phyloP scores from a whole-genome alignment of 1,140 invertebrate species.

The Drosophila micromelanica region DNA sequence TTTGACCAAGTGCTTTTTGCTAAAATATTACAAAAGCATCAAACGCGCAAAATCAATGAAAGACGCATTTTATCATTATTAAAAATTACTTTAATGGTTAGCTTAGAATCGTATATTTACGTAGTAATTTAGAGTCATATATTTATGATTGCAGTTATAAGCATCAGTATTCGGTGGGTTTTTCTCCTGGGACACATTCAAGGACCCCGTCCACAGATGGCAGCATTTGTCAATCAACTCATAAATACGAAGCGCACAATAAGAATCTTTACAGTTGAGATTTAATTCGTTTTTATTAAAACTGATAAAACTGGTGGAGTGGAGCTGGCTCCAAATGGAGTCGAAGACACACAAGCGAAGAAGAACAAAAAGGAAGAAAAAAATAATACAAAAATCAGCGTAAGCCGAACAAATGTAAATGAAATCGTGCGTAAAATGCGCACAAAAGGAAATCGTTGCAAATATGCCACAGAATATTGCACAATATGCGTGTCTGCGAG shows the following conservation, averaged over 20 bases:
- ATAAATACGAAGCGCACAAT: constrained; percentile 33
- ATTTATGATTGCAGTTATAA: no score
- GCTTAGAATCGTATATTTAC: no score
- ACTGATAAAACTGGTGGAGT: constrained; percentile 42
- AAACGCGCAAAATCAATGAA: no score
- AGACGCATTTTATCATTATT: no score
- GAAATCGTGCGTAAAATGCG: constrained; percentile 79
- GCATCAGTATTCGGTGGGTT: no score
- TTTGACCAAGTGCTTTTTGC: no score
- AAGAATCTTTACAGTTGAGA: constrained; percentile 35
- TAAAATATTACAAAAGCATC: no score
- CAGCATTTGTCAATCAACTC: constrained; percentile 42
- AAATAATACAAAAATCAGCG: constrained; percentile 25
- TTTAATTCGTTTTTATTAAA: constrained; percentile 67
- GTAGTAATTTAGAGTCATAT: no score
- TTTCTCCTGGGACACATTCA: neutral
- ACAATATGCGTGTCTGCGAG: constrained; percentile 31
- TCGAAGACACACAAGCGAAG: constrained; percentile 26
- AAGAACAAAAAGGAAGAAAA: constrained; percentile 26
- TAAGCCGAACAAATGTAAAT: constrained; percentile 67
- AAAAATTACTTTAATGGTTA: no score
- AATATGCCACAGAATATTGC: constrained; percentile 57
- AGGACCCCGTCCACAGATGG: neutral
- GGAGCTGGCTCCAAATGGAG: constrained; percentile 6
- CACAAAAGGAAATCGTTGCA: constrained; percentile 69